Conservation (phyloP, 2,888 invertebrate species). For the Lasius platythorax region DNA sequence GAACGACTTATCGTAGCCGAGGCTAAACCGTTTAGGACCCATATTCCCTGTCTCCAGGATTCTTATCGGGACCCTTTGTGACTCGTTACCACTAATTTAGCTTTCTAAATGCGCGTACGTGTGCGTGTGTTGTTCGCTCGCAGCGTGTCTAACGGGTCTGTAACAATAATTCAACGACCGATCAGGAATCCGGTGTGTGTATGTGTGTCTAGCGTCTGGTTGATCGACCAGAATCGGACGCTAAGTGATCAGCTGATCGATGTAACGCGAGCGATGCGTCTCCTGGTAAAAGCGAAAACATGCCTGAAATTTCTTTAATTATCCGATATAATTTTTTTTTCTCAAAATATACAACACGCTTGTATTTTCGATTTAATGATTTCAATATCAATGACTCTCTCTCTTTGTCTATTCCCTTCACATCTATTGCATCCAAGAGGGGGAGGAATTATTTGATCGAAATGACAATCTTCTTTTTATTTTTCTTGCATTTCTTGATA, state of each 20-base stretch:
- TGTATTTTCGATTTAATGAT: neutral
- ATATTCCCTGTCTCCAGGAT: constrained; percentile 62
- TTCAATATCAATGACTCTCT: neutral
- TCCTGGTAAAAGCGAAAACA: constrained; percentile 5
- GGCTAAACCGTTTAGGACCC: constrained; percentile 69
- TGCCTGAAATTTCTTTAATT: constrained; percentile 14
- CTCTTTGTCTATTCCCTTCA: neutral
- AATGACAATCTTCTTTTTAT: neutral
- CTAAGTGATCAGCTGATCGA: constrained; percentile 36
- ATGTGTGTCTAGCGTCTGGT: constrained; percentile 34
- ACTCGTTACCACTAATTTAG: constrained; percentile 74
- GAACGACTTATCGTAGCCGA: constrained; percentile 67
- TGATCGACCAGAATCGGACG: constrained; percentile 54
- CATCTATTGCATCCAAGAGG: neutral
- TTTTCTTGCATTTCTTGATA: neutral
- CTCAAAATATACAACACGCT: neutral
- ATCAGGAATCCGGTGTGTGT: constrained; percentile 66
- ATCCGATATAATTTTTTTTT: neutral
- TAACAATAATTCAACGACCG: constrained; percentile 73
- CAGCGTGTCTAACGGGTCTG: constrained; percentile 42
- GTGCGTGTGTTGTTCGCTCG: constrained; percentile 51
- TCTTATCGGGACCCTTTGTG: constrained; percentile 70
- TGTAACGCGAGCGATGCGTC: neutral
- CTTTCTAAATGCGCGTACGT: constrained; percentile 65
- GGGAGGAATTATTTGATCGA: neutral